Evolutionary conservation across 2,113 vertebrate genomes (phyloP), one percentile per base, ranked within the genome.

Genomic region (Eulemur rufifrons): DNA sequence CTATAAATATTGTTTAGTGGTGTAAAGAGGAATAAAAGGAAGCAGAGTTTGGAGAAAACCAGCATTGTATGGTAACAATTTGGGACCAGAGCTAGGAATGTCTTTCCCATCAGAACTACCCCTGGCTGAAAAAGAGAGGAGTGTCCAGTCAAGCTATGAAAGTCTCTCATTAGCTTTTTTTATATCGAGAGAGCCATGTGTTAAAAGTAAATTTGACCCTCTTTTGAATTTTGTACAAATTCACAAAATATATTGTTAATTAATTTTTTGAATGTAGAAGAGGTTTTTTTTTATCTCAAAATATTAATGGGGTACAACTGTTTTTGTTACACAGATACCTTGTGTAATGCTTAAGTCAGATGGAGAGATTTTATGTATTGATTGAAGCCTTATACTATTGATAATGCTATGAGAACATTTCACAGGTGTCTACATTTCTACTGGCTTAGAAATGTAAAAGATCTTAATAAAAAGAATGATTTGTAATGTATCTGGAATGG

Each of bases 371-470:
- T 61, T 42, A 68, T 81, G 27, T 50, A 86, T 18, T 37, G 14
- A 32, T n/a, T 82, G 52, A 50, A 92, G 29, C 86, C 52, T 85
- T 94, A 78, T 8, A 91, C 81, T 95, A 90, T 25, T 54, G n/a
- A 52, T 42, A 11, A 74, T 78, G 32, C 15, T 63, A 23, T 69
- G 42, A 83, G 63, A 86, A 86, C 11, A 76, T 86, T 82, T 78
- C 14, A 54, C 63, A 81, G 29, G 20, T 39, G 3, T 78, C 17
- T 85, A 5, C 15, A 66, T 96, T 89, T 87, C 68, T 73, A n/a
- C n/a, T 71, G 64, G 11, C 52, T 94, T 95, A 80, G 23, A 92
- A 80, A 87, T 59, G 73, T 78, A 84, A 68, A 74, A 78, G 71
- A 50, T 54, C 42, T 86, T 61, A 59, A 59, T 59, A 61, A 61